Evolutionary conservation across 2,888 invertebrate genomes (phyloP).

Genomic region (Lasioglossum morio): DNA sequence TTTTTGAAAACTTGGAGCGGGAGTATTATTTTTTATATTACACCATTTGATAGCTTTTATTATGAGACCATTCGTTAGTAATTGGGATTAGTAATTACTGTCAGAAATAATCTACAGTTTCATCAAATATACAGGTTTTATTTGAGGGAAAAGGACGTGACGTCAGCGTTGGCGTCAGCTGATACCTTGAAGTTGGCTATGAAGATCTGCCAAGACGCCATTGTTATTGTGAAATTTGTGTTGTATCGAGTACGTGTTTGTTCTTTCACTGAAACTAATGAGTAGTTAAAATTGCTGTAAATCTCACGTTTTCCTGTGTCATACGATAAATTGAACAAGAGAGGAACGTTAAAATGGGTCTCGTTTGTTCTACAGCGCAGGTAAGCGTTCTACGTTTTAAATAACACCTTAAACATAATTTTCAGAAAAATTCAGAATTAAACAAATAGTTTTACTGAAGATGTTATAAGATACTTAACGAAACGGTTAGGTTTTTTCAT

Average conservation of each 20-base stretch:
- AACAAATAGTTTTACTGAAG: not conserved
- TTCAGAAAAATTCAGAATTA: not conserved
- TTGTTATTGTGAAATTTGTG: slow-evolving; percentile 57
- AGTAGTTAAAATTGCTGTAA: not conserved
- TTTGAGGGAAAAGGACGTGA: slow-evolving; percentile 37
- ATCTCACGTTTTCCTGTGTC: slow-evolving; percentile 3
- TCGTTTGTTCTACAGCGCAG: slow-evolving; percentile 81
- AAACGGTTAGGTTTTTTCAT: not conserved
- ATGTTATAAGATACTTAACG: not conserved
- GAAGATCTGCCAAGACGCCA: slow-evolving; percentile 59
- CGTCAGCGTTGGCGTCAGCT: slow-evolving; percentile 66
- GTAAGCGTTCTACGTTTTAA: slow-evolving; percentile 62
- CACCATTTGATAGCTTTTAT: not conserved
- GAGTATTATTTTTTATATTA: not conserved
- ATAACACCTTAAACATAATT: slow-evolving; percentile 10
- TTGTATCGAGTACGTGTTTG: slow-evolving; percentile 3
- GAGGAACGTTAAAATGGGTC: slow-evolving; percentile 74
- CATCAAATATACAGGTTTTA: not conserved
- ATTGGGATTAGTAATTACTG: not conserved
- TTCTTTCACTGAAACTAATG: not conserved
- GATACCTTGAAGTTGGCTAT: slow-evolving; percentile 63
- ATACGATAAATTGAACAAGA: slow-evolving; percentile 24
- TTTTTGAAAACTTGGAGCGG: not conserved
- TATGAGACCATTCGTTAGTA: not conserved
- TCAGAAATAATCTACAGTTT: not conserved